A percentile compares a stretch with the other conserved stretches of the same genome.
Conservation (phyloP, 2,888 invertebrate species). For the Onthophagus sagittarius region DNA sequence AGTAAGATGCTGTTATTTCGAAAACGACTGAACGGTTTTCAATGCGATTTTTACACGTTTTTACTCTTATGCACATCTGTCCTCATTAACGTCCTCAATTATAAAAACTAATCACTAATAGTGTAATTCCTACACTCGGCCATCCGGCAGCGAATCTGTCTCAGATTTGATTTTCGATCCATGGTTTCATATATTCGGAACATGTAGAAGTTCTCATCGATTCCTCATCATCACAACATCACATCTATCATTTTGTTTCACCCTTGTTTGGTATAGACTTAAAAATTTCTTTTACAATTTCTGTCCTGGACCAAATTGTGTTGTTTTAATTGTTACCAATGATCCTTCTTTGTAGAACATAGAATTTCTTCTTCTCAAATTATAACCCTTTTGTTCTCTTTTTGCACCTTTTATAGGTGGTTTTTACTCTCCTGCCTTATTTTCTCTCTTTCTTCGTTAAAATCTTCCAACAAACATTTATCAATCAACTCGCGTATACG, state of each 20-base stretch:
- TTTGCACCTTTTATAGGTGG: slow-evolving; percentile 26
- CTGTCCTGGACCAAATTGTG: slow-evolving; percentile 34
- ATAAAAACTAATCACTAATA: no score
- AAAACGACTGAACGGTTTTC: no score
- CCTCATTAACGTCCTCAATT: no score
- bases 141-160: neutral
- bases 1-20: no score
- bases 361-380: slow-evolving; percentile 29
- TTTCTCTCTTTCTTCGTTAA: neutral
- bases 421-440: slow-evolving; percentile 13
- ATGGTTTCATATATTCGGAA: slow-evolving; percentile 28
- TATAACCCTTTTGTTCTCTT: slow-evolving; percentile 30
- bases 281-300: slow-evolving; percentile 39
- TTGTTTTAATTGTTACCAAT: slow-evolving; percentile 28
- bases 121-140: no score
- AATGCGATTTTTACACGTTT: no score
- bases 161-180: slow-evolving; percentile 21
- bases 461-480: no score
- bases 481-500: no score
- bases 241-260: neutral
- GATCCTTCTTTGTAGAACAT: slow-evolving; percentile 29
- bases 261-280: slow-evolving; percentile 37
- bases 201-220: slow-evolving; percentile 22
- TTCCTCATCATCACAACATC: no score
- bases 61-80: no score